These are phyloP conservation scores for Catotricha subobsoleta DNA, from an alignment of 2,888 invertebrate species.

Conservation along the genomic window DNA sequence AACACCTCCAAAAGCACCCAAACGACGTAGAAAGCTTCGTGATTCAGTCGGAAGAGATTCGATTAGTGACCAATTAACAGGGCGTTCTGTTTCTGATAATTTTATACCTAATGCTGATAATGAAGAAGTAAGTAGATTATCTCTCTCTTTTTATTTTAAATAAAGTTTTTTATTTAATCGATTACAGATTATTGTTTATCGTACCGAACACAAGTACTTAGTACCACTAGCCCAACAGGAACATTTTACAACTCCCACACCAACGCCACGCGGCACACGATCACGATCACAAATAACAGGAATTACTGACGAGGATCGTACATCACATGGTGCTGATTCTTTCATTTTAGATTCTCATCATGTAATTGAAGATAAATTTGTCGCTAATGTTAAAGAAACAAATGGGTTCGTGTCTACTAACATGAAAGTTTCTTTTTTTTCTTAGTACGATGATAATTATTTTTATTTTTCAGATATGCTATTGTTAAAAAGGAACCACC, in stretches of 20 bases:
- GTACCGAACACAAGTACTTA: slow-evolving; percentile 46
- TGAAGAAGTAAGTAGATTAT: slow-evolving; percentile 22
- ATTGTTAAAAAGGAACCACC: slow-evolving; percentile 52
- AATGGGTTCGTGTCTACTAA: no score
- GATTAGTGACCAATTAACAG: slow-evolving; percentile 27
- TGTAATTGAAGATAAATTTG: no score
- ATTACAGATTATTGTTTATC: slow-evolving; percentile 45
- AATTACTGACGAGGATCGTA: slow-evolving; percentile 48
- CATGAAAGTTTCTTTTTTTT: no score
- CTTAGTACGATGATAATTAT: not conserved
- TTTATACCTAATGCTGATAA: slow-evolving; percentile 21
- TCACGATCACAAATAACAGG: slow-evolving; percentile 36
- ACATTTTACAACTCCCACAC: slow-evolving; percentile 37
- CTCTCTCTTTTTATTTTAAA: not conserved
- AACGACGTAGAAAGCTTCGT: slow-evolving; percentile 24
- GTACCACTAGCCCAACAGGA: slow-evolving; percentile 37
- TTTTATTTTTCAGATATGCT: slow-evolving; percentile 45
- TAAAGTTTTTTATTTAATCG: not conserved
- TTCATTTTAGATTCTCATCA: slow-evolving; percentile 31
- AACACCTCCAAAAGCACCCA: slow-evolving; percentile 26
- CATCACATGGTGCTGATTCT: slow-evolving; percentile 53
- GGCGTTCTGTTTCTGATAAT: slow-evolving; percentile 28
- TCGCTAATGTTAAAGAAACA: not conserved
- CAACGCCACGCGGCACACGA: slow-evolving; percentile 33
- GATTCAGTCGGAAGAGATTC: slow-evolving; percentile 26